Percentiles rank a stretch among this genome's conserved stretches.
phyloP scores from a whole-genome alignment of 2,797 vertebrate species.

The Gallinago solitaria region DNA sequence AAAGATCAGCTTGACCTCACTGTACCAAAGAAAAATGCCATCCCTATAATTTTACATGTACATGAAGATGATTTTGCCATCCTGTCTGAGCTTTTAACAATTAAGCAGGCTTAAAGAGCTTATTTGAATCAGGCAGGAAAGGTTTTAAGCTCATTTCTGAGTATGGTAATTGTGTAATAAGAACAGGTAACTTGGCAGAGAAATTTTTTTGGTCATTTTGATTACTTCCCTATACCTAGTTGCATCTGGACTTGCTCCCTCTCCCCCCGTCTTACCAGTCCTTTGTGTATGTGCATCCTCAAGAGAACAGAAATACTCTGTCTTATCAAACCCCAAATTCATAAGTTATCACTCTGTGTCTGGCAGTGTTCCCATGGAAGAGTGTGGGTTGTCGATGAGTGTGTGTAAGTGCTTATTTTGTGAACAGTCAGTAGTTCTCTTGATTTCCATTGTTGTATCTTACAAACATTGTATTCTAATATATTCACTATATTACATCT shows the following conservation, averaged over 20 bases:
- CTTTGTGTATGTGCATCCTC: not conserved
- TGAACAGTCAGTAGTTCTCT: not conserved
- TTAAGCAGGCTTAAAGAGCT: not conserved
- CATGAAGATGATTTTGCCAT: not conserved
- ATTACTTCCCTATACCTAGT: not conserved
- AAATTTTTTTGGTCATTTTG: not conserved
- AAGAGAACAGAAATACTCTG: not conserved
- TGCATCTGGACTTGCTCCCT: not conserved
- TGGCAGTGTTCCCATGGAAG: not conserved
- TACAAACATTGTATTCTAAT: not conserved
- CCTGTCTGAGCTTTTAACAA: not conserved
- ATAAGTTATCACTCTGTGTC: not conserved
- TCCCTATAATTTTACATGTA: not conserved
- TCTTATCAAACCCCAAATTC: not conserved
- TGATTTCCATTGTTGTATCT: not conserved
- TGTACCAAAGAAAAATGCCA: not conserved
- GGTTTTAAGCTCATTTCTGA: not conserved
- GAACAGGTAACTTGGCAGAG: not conserved
- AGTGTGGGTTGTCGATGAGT: not conserved
- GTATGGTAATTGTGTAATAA: not conserved
- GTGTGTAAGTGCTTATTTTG: not conserved
- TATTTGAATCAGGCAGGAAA: not conserved
- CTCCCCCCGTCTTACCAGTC: accelerated
- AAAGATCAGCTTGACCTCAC: not conserved
- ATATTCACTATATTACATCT: not conserved